These are phyloP conservation scores for Diceros bicornis DNA, from an alignment of 2,797 vertebrate species.

Conservation along the genomic window DNA sequence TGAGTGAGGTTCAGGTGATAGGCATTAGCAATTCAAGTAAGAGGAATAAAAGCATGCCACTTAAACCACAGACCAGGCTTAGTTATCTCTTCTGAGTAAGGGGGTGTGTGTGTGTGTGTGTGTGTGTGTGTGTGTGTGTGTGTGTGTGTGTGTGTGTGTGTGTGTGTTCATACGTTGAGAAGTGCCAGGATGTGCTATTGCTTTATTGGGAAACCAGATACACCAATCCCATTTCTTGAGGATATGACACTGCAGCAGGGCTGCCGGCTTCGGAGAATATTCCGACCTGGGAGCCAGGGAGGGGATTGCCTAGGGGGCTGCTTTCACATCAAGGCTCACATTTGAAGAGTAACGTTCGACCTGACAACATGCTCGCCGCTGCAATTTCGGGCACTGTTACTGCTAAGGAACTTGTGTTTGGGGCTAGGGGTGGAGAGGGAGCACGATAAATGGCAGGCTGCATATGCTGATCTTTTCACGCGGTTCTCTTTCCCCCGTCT, in stretches of 20 bases:
- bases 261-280: background rate
- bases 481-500: background rate
- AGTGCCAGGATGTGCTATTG: background rate
- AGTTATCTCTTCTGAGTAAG: background rate
- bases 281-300: background rate
- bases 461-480: background rate
- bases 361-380: background rate
- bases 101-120: background rate
- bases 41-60: background rate
- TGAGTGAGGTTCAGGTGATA: background rate
- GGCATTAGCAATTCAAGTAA: background rate
- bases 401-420: background rate
- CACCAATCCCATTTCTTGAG: background rate
- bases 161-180: background rate
- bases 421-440: background rate
- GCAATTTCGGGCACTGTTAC: background rate
- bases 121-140: background rate
- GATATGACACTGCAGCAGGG: background rate
- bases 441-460: background rate
- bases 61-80: background rate
- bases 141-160: background rate
- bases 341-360: background rate
- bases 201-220: conserved; percentile 10
- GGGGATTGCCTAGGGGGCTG: background rate
- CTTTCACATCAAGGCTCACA: background rate